phyloP scores from a whole-genome alignment of 1,140 invertebrate genomes.

The Zaprionus inermis region DNA sequence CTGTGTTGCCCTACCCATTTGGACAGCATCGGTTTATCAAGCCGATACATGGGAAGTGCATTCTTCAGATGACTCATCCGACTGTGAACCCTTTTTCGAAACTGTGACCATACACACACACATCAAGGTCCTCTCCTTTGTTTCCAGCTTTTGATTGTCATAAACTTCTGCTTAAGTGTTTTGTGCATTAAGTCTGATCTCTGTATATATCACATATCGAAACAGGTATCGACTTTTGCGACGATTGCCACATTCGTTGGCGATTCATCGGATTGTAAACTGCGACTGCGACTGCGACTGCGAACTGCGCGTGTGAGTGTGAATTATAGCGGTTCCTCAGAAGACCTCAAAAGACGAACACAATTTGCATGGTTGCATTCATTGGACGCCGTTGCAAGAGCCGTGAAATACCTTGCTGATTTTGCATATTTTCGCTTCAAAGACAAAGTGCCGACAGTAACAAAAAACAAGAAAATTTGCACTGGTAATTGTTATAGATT shows the following conservation, averaged over 20 bases:
- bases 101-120: constrained; percentile 1
- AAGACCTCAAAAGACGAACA: constrained; percentile 13
- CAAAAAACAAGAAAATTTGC: constrained; percentile 12
- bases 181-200: constrained; percentile 38
- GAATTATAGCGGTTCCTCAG: constrained; percentile 38
- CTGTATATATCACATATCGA: constrained; percentile 34
- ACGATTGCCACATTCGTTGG: constrained; percentile 12
- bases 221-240: constrained; percentile 31
- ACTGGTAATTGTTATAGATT: constrained; percentile 39
- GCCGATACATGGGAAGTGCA: constrained; percentile 43
- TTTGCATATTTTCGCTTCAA: constrained; percentile 8
- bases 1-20: constrained; percentile 31
- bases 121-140: constrained; percentile 32
- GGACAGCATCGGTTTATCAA: constrained; percentile 40
- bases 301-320: constrained; percentile 13
- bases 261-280: constrained; percentile 24
- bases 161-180: constrained; percentile 51
- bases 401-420: constrained; percentile 5
- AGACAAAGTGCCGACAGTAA: neutral
- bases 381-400: constrained; percentile 13
- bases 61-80: constrained; percentile 42
- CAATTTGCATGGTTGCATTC: constrained; percentile 12
- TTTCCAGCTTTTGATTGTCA: constrained; percentile 34
- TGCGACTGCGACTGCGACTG: neutral
- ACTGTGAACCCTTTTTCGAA: constrained; percentile 27